A percentile compares a stretch with the other conserved stretches of the same genome.
Evolutionary conservation across 53 echinoderm and acorn worm genomes (phyloP).

Genomic region (Henricia sp.): DNA sequence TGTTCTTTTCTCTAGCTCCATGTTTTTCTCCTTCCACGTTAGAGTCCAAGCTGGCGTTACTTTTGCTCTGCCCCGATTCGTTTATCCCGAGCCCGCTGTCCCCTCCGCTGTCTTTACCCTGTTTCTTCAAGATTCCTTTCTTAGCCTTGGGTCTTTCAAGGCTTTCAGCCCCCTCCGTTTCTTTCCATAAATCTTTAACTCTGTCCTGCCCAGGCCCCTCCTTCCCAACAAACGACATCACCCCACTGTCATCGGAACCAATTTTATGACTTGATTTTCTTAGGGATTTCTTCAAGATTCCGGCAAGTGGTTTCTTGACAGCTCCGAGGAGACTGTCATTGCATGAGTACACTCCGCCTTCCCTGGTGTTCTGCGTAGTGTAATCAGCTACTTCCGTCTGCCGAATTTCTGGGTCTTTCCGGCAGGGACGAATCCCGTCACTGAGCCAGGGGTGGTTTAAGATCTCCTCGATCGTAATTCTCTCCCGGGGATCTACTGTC

Average conservation of each 20-base stretch:
- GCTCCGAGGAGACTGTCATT: no score
- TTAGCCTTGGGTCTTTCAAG: neutral
- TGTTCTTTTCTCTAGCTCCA: conserved; percentile 36
- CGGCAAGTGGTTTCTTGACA: conserved; percentile 51
- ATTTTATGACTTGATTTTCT: conserved; percentile 2
- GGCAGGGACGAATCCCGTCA: conserved; percentile 28
- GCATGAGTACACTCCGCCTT: neutral
- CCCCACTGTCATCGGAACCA: neutral
- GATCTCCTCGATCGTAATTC: conserved; percentile 90
- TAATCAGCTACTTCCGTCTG: neutral
- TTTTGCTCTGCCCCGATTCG: conserved; percentile 61
- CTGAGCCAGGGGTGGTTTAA: conserved; percentile 81
- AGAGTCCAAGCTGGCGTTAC: conserved; percentile 48
- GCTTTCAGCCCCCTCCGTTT: conserved; percentile 7
- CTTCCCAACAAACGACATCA: neutral
- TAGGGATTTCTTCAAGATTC: conserved; percentile 65
- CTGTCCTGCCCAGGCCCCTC: neutral
- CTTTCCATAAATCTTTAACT: neutral
- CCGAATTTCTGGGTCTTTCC: conserved; percentile 6
- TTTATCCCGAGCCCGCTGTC: conserved; percentile 74
- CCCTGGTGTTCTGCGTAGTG: neutral
- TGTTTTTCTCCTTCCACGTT: neutral
- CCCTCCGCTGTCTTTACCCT: conserved; percentile 59
- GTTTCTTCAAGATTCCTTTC: conserved; percentile 64
- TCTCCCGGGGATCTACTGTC: conserved; percentile 80